Conservation (phyloP, 1,140 invertebrate species). For the Drosophila pachea region DNA sequence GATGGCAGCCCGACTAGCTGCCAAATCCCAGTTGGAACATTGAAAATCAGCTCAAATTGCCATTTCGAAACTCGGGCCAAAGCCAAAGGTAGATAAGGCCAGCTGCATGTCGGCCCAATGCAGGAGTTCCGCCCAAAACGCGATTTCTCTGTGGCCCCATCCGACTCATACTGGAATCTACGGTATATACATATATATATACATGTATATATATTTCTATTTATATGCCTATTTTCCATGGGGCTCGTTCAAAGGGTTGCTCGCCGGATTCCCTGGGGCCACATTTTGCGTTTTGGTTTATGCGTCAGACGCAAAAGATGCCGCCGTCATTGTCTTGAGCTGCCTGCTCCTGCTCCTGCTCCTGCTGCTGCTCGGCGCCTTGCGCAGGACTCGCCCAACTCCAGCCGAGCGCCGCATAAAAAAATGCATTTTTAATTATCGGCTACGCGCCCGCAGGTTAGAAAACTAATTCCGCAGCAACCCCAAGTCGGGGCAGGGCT, state of each 20-base stretch:
- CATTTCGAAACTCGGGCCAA: conserved; percentile 64
- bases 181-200: background rate
- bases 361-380: too few species aligned
- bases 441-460: conserved; percentile 67
- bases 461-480: conserved; percentile 72
- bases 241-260: conserved; percentile 59
- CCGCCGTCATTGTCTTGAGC: conserved; percentile 66
- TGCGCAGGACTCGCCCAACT: conserved; percentile 16
- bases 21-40: conserved; percentile 78
- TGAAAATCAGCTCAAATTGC: conserved; percentile 76
- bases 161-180: conserved; percentile 26
- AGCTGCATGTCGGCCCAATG: conserved; percentile 52
- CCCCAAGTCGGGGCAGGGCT: conserved; percentile 39
- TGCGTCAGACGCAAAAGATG: conserved; percentile 70
- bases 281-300: conserved; percentile 77
- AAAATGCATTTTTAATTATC: conserved; percentile 78
- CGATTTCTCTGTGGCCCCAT: conserved; percentile 61
- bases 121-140: conserved; percentile 46
- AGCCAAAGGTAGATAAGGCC: conserved; percentile 57
- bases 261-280: conserved; percentile 61
- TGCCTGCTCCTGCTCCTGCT: conserved; percentile 29
- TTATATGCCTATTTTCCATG: background rate
- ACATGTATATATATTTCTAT: background rate
- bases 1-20: conserved; percentile 29
- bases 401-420: conserved; percentile 39